Conservation (phyloP, 1,140 invertebrate species). For the Zaprionus davidi region DNA sequence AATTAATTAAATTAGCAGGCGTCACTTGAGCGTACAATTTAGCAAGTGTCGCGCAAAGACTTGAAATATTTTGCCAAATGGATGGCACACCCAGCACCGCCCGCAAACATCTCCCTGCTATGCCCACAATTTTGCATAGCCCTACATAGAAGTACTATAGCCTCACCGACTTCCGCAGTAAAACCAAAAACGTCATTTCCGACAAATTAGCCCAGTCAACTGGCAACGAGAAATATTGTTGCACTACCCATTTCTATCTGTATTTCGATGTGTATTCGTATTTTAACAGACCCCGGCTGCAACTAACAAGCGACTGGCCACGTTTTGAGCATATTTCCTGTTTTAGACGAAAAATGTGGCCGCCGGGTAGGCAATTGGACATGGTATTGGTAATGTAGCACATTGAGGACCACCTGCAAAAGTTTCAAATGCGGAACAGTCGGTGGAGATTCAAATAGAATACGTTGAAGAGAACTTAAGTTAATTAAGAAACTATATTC, state of each 20-base stretch:
- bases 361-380: slow-evolving; percentile 19
- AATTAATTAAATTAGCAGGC: slow-evolving; percentile 81
- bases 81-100: slow-evolving; percentile 17
- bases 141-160: slow-evolving; percentile 7
- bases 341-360: slow-evolving; percentile 55
- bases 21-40: slow-evolving; percentile 68
- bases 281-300: slow-evolving; percentile 41
- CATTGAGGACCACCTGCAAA: slow-evolving; percentile 33
- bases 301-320: slow-evolving; percentile 60
- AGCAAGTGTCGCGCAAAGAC: slow-evolving; percentile 69
- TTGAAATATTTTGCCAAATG: slow-evolving; percentile 63
- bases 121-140: slow-evolving; percentile 30
- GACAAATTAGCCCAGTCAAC: slow-evolving; percentile 79
- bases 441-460: slow-evolving; percentile 3
- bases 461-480: not conserved
- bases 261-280: slow-evolving; percentile 30
- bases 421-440: slow-evolving; percentile 26
- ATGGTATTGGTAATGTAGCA: not conserved
- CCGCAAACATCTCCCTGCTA: not conserved
- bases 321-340: slow-evolving; percentile 76
- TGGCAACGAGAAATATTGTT: slow-evolving; percentile 30
- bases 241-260: slow-evolving; percentile 21
- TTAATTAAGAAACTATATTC: slow-evolving; percentile 1
- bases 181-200: slow-evolving; percentile 75
- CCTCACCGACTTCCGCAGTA: slow-evolving; percentile 56